Evolutionary conservation across 2,113 vertebrate species (phyloP), one percentile per base, ranked within the genome.

Genomic region (Lophura nycthemera): DNA sequence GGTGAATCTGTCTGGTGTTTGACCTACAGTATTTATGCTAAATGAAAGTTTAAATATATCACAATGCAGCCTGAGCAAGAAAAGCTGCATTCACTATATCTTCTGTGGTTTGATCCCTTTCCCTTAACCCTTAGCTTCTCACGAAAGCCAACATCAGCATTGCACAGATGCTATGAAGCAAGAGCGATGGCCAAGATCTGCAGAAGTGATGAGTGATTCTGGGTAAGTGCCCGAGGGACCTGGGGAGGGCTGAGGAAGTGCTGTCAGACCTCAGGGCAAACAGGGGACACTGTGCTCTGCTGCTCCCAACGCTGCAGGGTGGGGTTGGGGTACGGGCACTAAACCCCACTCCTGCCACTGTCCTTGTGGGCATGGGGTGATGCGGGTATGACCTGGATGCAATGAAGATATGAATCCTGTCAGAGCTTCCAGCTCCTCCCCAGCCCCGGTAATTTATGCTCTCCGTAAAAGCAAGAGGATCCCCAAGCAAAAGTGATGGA

Each of bases 1-100:
- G 97, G 96, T 96, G 91, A 93, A 96, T 96, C 96, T 97, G 97
- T 96, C 97, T 97, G 96, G 96, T 83, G 82, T 94, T 96, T 97
- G 97, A 97, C 97, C 96, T 80, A 76, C 93, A 90, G 94, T 97
- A 82, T 97, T 97, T 97, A 96, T 97, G 96, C 90, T 80, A 88
- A 59, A 94, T 95, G 95, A 95, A 94, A 94, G 90, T 88, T 95
- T 96, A 95, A 92, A 97, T 97, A 97, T 93, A 97, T 97, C 97
- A 96, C 77, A 43, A 95, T 86, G 83, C 64, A 75, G 95, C 96
- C 96, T 0, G 76, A 21, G 21, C 91, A 36, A 90, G 95, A 83
- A 96, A 94, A 92, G 93, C 95, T 79, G 82, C 92, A 16, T 85
- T 88, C 89, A 48, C 89, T 50, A 8, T 57, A 25, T 21, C 32